phyloP scores from a whole-genome alignment of 2,888 invertebrate genomes.

The Pyrocoelia pectoralis region DNA sequence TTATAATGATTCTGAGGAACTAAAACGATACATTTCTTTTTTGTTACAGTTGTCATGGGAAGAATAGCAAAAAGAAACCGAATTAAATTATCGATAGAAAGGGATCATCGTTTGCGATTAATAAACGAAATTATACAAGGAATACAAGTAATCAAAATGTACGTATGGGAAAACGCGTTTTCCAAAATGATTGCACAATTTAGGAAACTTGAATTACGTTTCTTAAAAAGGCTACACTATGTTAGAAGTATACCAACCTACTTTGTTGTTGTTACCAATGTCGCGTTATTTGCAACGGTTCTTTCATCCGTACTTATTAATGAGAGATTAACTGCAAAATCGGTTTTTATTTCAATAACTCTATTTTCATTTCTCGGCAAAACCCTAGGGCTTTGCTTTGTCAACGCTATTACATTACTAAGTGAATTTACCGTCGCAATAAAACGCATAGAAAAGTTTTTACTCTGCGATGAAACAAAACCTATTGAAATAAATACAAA shows the following conservation, averaged over 20 bases:
- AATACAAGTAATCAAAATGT: neutral
- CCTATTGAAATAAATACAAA: neutral
- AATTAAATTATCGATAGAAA: neutral
- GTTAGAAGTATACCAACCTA: too few relatives aligned
- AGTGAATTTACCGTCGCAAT: neutral
- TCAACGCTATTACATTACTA: slow-evolving; percentile 67
- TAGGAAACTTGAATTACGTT: neutral
- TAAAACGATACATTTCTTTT: too few relatives aligned
- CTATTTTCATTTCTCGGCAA: neutral
- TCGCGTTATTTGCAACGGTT: neutral
- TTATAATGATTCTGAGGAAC: too few relatives aligned
- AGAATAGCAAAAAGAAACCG: neutral
- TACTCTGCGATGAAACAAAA: neutral
- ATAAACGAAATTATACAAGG: slow-evolving; percentile 4
- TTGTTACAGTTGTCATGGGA: neutral
- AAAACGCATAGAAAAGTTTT: neutral
- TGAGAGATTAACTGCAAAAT: neutral
- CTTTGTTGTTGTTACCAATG: too few relatives aligned
- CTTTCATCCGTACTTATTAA: neutral
- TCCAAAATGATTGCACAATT: neutral
- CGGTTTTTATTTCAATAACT: neutral
- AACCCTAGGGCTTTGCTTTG: slow-evolving; percentile 85
- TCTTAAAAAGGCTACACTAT: neutral
- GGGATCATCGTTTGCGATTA: neutral
- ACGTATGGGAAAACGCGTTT: neutral